phyloP scores from a whole-genome alignment of 2,113 vertebrate species.

The Pampusana beccarii region DNA sequence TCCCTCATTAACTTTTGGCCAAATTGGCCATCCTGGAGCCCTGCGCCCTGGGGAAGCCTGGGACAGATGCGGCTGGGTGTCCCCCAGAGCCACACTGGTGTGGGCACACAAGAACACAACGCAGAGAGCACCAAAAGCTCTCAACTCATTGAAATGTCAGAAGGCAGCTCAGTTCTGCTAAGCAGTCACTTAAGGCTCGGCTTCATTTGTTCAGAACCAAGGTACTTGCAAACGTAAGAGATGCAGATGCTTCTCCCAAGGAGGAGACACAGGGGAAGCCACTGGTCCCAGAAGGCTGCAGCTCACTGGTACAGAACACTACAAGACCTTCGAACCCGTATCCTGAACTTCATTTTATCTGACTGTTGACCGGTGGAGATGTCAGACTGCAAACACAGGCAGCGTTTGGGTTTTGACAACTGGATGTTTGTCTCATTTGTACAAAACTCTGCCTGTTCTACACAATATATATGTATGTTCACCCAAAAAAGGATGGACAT shows the following conservation, averaged over 20 bases:
- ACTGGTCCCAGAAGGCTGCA: background rate
- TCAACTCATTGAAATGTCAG: background rate
- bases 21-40: background rate
- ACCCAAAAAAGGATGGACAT: accelerated
- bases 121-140: background rate
- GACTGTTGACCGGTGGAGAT: background rate
- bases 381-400: background rate
- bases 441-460: background rate
- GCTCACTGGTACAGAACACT: background rate
- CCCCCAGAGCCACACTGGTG: too few species aligned
- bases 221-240: background rate
- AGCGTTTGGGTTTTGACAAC: background rate
- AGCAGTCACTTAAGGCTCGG: background rate
- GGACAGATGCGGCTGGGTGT: background rate
- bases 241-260: background rate
- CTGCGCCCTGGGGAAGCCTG: background rate
- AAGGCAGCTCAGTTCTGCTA: background rate
- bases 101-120: accelerated
- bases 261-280: background rate
- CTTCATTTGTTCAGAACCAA: background rate
- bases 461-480: background rate
- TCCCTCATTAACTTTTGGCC: background rate
- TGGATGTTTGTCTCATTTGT: background rate
- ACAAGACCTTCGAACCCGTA: background rate
- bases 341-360: background rate